Conservation (phyloP, 2,797 vertebrate species). For the Oreortyx pictus region DNA sequence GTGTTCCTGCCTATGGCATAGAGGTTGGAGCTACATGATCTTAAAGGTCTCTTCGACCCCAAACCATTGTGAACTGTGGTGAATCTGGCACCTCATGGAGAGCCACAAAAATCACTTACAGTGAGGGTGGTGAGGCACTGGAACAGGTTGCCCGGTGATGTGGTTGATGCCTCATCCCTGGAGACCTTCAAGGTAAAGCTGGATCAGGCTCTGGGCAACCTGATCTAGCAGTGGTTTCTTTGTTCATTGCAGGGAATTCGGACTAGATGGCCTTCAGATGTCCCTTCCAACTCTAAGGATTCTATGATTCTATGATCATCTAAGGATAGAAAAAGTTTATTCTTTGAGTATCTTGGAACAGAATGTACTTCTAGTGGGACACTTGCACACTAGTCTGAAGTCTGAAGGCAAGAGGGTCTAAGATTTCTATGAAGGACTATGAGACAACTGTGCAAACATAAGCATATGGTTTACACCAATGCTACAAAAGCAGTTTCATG, state of each 20-base stretch:
- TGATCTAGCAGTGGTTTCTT: no score
- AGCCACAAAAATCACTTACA: not conserved
- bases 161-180: no score
- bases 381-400: not conserved
- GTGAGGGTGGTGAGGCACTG: no score
- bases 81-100: not conserved
- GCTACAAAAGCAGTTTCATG: not conserved
- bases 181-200: no score
- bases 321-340: not conserved
- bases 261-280: no score
- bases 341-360: not conserved
- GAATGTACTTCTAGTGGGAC: not conserved
- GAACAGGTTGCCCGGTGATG: no score
- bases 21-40: no score
- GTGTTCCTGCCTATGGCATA: no score
- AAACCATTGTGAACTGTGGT: not conserved
- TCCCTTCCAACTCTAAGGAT: no score
- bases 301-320: not conserved
- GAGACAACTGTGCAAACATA: not conserved
- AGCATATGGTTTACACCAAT: not conserved
- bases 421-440: fast-evolving
- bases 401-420: not conserved
- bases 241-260: no score
- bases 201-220: no score
- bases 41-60: no score